Conservation (phyloP, 2,797 vertebrate species). For the Rhadinocentrus ornatus region DNA sequence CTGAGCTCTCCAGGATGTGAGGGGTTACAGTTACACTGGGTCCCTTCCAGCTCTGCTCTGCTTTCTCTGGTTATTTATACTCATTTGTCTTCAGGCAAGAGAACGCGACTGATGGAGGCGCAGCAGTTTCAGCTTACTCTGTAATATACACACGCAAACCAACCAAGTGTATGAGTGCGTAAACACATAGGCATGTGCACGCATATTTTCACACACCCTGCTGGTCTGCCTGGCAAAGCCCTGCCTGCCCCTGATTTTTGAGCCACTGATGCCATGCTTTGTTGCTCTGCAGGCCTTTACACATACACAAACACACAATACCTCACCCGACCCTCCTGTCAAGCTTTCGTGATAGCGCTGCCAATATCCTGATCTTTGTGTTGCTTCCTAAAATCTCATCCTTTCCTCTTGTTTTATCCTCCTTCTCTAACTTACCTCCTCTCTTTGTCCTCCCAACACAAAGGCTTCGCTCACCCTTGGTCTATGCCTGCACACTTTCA, state of each 20-base stretch:
- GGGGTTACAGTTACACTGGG: conserved; percentile 72
- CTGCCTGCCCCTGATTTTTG: conserved; percentile 56
- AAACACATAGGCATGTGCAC: conserved; percentile 32
- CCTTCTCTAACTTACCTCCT: conserved; percentile 28
- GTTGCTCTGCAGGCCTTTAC: conserved; percentile 38
- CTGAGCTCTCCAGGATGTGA: conserved; percentile 57
- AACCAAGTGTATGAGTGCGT: conserved; percentile 18
- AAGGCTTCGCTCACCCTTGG: neutral
- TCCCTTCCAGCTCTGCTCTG: conserved; percentile 64
- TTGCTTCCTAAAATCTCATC: conserved; percentile 23
- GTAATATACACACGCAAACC: conserved; percentile 33
- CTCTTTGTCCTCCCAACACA: conserved; percentile 18
- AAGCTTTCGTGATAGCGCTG: conserved; percentile 48
- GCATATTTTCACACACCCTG: conserved; percentile 40
- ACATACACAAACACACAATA: conserved; percentile 28
- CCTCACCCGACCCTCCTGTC: conserved; percentile 15
- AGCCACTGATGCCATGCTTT: conserved; percentile 40
- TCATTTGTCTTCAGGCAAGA: conserved; percentile 77
- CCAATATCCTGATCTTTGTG: conserved; percentile 55
- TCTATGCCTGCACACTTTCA: conserved; percentile 17
- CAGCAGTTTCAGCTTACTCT: conserved; percentile 55
- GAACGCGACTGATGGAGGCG: conserved; percentile 53
- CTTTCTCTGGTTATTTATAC: conserved; percentile 80
- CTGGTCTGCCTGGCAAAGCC: conserved; percentile 45
- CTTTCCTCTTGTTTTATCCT: conserved; percentile 10